phyloP scores from a whole-genome alignment of 2,797 vertebrate genomes.

The Syngnathus rostellatus region DNA sequence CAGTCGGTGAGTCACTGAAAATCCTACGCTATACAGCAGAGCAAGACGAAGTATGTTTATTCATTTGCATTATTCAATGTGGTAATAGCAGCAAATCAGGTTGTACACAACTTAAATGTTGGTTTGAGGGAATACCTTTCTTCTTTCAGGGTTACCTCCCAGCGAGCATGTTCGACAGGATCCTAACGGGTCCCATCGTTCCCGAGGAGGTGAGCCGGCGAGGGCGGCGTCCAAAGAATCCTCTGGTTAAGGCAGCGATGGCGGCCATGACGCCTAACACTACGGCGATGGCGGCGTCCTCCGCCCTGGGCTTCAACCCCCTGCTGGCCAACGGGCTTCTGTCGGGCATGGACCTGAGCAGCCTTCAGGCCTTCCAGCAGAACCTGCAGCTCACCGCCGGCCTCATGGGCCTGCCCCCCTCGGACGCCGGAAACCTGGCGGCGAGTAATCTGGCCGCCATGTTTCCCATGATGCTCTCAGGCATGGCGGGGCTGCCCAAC shows the following conservation, averaged over 20 bases:
- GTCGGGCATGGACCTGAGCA: constrained; percentile 81
- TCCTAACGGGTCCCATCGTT: constrained; percentile 94
- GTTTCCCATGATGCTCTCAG: constrained; percentile 97
- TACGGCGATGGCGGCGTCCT: constrained; percentile 48
- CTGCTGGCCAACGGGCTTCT: constrained; percentile 86
- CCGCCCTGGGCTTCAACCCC: constrained; percentile 70
- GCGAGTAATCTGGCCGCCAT: constrained; percentile 85
- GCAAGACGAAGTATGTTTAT: background rate
- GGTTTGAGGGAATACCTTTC: too few relatives aligned
- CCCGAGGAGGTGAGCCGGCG: constrained; percentile 93
- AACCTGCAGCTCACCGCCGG: constrained; percentile 93
- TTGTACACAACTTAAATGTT: too few relatives aligned
- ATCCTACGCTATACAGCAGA: too few relatives aligned
- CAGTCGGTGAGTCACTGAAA: constrained; percentile 82
- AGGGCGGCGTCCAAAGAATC: constrained; percentile 90
- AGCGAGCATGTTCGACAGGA: constrained; percentile 94
- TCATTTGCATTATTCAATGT: too few relatives aligned
- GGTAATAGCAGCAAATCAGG: too few relatives aligned
- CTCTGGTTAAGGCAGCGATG: constrained; percentile 72
- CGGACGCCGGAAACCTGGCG: constrained; percentile 72
- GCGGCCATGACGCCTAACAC: constrained; percentile 38
- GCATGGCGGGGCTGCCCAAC: constrained; percentile 89
- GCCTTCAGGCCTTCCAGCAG: constrained; percentile 92
- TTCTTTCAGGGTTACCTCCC: constrained; percentile 86
- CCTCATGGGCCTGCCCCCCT: constrained; percentile 87